A percentile compares a stretch with the other conserved stretches of the same genome.
These are phyloP conservation scores for Melanostigma gelatinosum DNA, from an alignment of 2,113 vertebrate species.

Conservation along the genomic window DNA sequence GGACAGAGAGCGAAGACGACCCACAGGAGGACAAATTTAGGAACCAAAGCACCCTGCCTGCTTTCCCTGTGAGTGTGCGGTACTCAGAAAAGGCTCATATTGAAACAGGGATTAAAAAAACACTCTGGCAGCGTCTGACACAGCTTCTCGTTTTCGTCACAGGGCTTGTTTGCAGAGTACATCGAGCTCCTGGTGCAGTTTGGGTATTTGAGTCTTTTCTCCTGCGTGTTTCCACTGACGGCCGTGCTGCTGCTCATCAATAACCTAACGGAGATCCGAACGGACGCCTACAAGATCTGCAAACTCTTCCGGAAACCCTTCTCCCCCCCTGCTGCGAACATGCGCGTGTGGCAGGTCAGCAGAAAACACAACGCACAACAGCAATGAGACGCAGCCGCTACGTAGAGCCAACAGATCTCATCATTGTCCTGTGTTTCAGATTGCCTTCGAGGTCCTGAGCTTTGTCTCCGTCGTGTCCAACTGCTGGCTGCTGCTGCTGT, in stretches of 20 bases:
- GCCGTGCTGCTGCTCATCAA: conserved; percentile 84
- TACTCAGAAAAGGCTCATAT: background rate
- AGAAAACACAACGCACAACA: background rate
- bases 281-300: conserved; percentile 86
- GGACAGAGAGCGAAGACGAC: conserved; percentile 75
- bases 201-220: conserved; percentile 88
- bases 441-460: conserved; percentile 84
- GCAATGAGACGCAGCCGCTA: background rate
- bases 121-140: background rate
- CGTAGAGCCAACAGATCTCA: background rate
- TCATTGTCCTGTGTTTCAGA: conserved; percentile 59
- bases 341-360: conserved; percentile 87
- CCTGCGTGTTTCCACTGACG: conserved; percentile 85
- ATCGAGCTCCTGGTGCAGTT: conserved; percentile 88
- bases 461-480: conserved; percentile 85
- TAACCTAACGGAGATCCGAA: conserved; percentile 85
- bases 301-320: conserved; percentile 86
- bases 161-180: conserved; percentile 87
- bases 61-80: conserved; percentile 78
- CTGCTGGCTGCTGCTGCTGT: conserved; percentile 86
- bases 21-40: conserved; percentile 82
- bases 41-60: conserved; percentile 76
- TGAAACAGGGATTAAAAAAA: background rate
- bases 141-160: conserved; percentile 18
- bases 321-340: conserved; percentile 75